These are phyloP conservation scores for Coluber constrictor DNA, from an alignment of 2,797 vertebrate genomes.

Conservation along the genomic window DNA sequence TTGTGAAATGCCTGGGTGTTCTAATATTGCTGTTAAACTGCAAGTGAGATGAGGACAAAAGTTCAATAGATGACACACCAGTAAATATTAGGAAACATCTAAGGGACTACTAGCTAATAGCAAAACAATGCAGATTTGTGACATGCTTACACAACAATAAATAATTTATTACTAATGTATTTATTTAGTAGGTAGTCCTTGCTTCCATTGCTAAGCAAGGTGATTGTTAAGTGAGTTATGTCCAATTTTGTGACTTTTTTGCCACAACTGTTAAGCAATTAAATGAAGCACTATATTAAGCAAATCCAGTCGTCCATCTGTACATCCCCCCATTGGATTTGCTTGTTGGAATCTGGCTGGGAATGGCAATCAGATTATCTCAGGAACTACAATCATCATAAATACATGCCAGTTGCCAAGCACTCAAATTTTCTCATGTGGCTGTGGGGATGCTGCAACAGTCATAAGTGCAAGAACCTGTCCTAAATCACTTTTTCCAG, in stretches of 20 bases:
- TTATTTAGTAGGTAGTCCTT: not conserved
- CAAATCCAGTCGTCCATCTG: not conserved
- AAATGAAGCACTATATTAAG: not conserved
- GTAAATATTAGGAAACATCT: not conserved
- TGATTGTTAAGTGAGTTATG: not conserved
- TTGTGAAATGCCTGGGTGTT: not conserved
- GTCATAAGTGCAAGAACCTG: not conserved
- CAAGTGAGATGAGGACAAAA: not conserved
- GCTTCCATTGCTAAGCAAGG: not conserved
- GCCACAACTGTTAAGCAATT: not conserved
- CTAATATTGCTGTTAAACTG: not conserved
- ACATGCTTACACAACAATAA: not conserved
- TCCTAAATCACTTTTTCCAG: not conserved
- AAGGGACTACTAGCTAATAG: not conserved
- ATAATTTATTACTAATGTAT: not conserved
- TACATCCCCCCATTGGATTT: not conserved
- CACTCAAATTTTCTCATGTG: not conserved
- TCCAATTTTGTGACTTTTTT: not conserved
- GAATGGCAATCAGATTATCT: not conserved
- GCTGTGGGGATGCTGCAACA: not conserved
- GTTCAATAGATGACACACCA: not conserved
- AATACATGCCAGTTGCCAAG: not conserved
- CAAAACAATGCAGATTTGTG: not conserved
- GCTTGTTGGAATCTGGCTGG: not conserved
- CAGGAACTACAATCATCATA: not conserved